Evolutionary conservation across 2,113 vertebrate species (phyloP).

Genomic region (Larimichthys polyactis): DNA sequence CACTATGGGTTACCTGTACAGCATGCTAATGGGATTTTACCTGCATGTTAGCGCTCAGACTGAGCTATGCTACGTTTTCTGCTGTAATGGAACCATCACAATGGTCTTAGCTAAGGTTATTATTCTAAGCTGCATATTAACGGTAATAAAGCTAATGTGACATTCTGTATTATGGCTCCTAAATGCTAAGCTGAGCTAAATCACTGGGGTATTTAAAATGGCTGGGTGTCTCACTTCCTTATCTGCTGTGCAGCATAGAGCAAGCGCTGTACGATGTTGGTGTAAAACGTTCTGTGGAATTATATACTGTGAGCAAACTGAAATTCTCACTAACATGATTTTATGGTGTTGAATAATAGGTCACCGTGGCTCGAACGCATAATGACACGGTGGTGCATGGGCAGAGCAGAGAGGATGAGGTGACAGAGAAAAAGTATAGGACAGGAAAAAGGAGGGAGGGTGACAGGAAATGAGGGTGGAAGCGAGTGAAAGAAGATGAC

Average conservation of each 20-base stretch:
- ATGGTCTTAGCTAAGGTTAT: slow-evolving; percentile 77
- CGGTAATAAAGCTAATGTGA: slow-evolving; percentile 79
- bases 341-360: slow-evolving; percentile 18
- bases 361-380: slow-evolving; percentile 22
- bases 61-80: slow-evolving; percentile 56
- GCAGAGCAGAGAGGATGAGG: slow-evolving; percentile 15
- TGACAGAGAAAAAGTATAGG: slow-evolving; percentile 30
- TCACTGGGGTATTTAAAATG: slow-evolving; percentile 70
- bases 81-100: slow-evolving; percentile 72
- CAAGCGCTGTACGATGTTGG: slow-evolving; percentile 10
- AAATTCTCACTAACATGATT: slow-evolving; percentile 30
- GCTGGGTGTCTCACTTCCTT: slow-evolving; percentile 51
- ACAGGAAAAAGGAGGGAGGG: slow-evolving; percentile 21
- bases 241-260: slow-evolving; percentile 45
- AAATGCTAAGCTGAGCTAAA: slow-evolving; percentile 75
- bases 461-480: slow-evolving; percentile 49
- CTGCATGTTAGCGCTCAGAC: slow-evolving; percentile 61
- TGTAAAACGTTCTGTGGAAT: slow-evolving; percentile 26
- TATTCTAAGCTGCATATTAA: slow-evolving; percentile 78
- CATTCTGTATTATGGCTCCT: slow-evolving; percentile 73
- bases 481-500: slow-evolving; percentile 42
- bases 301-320: slow-evolving; percentile 15
- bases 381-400: slow-evolving; percentile 31
- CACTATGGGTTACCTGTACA: slow-evolving; percentile 64
- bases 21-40: slow-evolving; percentile 78